Evolutionary conservation across 2,797 vertebrate genomes (phyloP), one percentile per base, ranked within the genome.

Genomic region (Cetoscarus ocellatus): DNA sequence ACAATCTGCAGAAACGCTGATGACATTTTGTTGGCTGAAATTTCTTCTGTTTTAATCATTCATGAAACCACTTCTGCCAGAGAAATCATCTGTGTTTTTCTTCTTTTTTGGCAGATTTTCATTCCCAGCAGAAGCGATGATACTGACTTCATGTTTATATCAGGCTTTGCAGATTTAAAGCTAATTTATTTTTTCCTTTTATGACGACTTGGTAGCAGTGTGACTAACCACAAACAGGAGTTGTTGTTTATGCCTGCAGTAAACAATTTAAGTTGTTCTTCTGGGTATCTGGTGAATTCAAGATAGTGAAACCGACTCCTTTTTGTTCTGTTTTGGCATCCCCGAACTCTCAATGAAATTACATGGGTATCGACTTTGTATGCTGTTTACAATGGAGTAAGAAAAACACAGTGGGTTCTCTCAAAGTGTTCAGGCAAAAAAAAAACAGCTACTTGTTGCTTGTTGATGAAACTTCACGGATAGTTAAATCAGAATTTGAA

Each of bases 11-110:
- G 56, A 82, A 52, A 56, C 64, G 1, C 36, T 47, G 67, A 51
- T 45, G 79, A 10, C 67, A 78, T 78, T 76, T 66, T 74, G 39
- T 51, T 52, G 36, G 1, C 35, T 50, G 45, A 49, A 70, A 73
- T 61, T 18, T 58, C 13, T 12, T 12, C 11, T 18, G 45, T 73
- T 75, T 68, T 70, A 39, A 56, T 63, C 38, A 53, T 65, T 62
- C 54, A 62, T 52, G 19, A 77, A 82, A 61, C 13, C 18, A 10
- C 39, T 38, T 3, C 52, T 36, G 54, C 45, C 43, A 0, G 43
- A 15, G 70, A 65, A 52, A 62, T 48, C 34, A 48, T 47, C 34
- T 27, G 8, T 18, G 50, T 47, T 15, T 15, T 12, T 35, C 39
- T 40, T 5, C 8, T 10, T 2, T 10, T 51, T 43, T 36, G 15